phyloP scores from a whole-genome alignment of 2,113 vertebrate species.

The Tetraodon nigroviridis region DNA sequence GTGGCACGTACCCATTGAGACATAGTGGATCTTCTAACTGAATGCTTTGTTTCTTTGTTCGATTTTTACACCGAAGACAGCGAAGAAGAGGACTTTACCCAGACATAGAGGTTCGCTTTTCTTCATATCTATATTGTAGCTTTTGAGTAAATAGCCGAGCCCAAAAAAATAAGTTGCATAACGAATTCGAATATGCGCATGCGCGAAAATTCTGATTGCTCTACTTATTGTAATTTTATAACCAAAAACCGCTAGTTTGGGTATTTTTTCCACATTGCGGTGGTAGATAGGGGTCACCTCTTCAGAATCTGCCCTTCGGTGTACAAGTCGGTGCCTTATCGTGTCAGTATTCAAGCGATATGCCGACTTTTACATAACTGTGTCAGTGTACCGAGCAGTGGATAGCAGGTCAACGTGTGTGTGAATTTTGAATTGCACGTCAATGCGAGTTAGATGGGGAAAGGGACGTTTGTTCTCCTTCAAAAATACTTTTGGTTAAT shows the following conservation, averaged over 20 bases:
- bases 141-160: not conserved
- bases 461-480: slow-evolving; percentile 12
- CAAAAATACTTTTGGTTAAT: not conserved
- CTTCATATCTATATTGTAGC: fast-evolving
- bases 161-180: slow-evolving; percentile 64
- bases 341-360: not conserved
- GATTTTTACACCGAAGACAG: not conserved
- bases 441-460: slow-evolving; percentile 45
- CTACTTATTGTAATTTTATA: slow-evolving; percentile 40
- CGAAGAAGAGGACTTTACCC: not conserved
- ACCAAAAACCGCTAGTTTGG: not conserved
- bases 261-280: fast-evolving
- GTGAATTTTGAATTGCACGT: slow-evolving; percentile 61
- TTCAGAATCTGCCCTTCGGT: not conserved
- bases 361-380: slow-evolving; percentile 70
- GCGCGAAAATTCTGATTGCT: slow-evolving; percentile 33
- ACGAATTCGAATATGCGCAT: slow-evolving; percentile 53
- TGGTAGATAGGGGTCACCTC: not conserved
- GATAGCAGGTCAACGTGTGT: slow-evolving; percentile 74
- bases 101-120: slow-evolving; percentile 48
- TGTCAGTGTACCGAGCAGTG: slow-evolving; percentile 73
- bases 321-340: not conserved
- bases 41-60: not conserved
- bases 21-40: not conserved
- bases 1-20: slow-evolving; percentile 19